Evolutionary conservation across 64 coral and sea anemone species (phyloP).

Genomic region (Acropora yongei): DNA sequence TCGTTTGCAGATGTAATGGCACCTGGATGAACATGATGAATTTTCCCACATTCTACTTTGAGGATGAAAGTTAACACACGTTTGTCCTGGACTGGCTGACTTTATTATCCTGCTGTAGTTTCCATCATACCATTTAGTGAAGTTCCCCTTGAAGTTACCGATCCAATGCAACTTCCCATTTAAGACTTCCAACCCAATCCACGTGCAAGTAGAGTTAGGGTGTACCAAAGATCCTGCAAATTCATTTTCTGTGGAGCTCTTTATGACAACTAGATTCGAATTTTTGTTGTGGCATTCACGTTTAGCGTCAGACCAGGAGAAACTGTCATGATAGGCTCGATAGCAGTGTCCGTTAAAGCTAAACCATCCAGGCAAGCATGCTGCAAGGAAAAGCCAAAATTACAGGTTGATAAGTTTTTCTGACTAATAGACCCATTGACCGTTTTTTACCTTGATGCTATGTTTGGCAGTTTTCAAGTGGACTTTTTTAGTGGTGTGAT

Average conservation of each 20-base stretch:
- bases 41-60: not conserved
- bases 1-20: slow-evolving; percentile 9
- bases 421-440: too few species aligned
- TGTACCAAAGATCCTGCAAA: not conserved
- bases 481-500: too few species aligned
- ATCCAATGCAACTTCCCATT: not conserved
- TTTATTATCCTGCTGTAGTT: too few species aligned
- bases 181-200: not conserved
- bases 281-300: not conserved
- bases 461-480: too few species aligned
- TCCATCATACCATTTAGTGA: not conserved
- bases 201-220: not conserved
- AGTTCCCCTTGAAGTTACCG: not conserved
- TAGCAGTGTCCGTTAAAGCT: slow-evolving; percentile 8
- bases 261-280: not conserved
- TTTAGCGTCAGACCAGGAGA: not conserved
- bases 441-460: too few species aligned
- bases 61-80: not conserved
- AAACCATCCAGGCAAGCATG: not conserved
- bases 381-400: not conserved
- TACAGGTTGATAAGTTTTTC: too few species aligned
- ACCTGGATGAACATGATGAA: not conserved
- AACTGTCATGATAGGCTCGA: not conserved
- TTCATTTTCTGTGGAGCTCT: not conserved
- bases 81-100: not conserved